Base-by-base conservation (phyloP, 2,113 vertebrate species). In the Ibidorhyncha struthersii region DNA sequence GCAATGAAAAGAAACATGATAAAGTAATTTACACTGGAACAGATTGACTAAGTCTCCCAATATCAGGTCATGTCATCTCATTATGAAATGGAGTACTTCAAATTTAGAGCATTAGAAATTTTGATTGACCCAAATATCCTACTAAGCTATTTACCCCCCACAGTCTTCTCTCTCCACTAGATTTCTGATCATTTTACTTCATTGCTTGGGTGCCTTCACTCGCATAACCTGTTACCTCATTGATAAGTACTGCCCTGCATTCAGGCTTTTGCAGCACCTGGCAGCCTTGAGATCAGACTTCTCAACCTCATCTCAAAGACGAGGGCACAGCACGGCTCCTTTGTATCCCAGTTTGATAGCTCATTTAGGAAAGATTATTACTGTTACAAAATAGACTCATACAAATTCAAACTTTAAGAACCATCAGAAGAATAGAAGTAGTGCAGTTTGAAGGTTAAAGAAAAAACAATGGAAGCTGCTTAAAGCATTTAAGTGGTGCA, bases 11-110 rank as follows among this genome's bases (percentile, higher is more conserved):
- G 80, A 86, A 92, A 69, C 32, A 56, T 8, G 49, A 82, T 85
- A 69, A 74, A 84, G n/a, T 62, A 6, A 76, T 52, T 86, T 72
- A 71, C 9, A 29, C 43, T 59, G 38, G 67, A 78, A 84, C 47
- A 87, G 55, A 86, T 62, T 82, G 65, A 96, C 66, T 94, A 91
- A 95, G 45, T 93, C 58, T 94, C 74, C 82, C 63, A 61, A 55
- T 92, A 96, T 83, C 58, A 89, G 92, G 90, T 97, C 90, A 73
- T 83, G 86, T 43, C 76, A 97, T 91, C 77, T 96, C 90, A 96
- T 98, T 96, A 97, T 86, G 78, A 97, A 96, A 92, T 56, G 43
- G 82, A 91, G 43, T 87, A 67, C 83, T 95, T 94, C 89, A 97
- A 90, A 97, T 96, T 93, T 71, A 87, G 69, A 96, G 72, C 77